phyloP scores from a whole-genome alignment of 2,113 vertebrate genomes.

The Aegotheles bennettii region DNA sequence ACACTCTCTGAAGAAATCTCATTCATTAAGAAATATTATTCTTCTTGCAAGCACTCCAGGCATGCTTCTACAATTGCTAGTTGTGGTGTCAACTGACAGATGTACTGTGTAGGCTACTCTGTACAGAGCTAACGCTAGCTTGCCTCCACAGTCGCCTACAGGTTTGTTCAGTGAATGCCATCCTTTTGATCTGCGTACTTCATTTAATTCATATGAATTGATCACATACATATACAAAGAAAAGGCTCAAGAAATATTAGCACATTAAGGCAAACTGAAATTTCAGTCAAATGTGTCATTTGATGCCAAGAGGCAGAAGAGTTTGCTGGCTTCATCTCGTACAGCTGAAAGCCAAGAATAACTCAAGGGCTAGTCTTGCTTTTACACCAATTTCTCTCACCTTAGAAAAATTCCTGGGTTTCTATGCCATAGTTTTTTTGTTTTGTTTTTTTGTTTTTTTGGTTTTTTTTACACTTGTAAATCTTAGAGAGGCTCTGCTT shows the following conservation, averaged over 20 bases:
- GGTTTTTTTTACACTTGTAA: neutral
- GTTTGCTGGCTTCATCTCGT: neutral
- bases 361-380: neutral
- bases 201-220: neutral
- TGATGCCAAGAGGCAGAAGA: neutral
- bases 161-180: neutral
- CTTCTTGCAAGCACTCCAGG: neutral
- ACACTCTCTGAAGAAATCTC: neutral
- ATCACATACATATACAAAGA: neutral
- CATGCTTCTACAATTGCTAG: neutral
- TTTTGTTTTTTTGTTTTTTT: neutral
- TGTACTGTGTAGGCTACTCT: neutral
- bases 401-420: neutral
- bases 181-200: neutral
- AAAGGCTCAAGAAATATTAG: neutral
- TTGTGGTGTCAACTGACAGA: neutral
- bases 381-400: neutral
- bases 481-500: neutral
- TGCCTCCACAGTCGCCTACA: neutral
- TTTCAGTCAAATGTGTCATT: neutral
- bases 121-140: neutral
- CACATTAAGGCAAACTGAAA: neutral
- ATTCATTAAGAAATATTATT: constrained; percentile 9
- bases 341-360: neutral
- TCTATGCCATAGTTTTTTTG: neutral